These are phyloP conservation scores for Megaceryle alcyon DNA, from an alignment of 2,797 vertebrate species.

Conservation along the genomic window DNA sequence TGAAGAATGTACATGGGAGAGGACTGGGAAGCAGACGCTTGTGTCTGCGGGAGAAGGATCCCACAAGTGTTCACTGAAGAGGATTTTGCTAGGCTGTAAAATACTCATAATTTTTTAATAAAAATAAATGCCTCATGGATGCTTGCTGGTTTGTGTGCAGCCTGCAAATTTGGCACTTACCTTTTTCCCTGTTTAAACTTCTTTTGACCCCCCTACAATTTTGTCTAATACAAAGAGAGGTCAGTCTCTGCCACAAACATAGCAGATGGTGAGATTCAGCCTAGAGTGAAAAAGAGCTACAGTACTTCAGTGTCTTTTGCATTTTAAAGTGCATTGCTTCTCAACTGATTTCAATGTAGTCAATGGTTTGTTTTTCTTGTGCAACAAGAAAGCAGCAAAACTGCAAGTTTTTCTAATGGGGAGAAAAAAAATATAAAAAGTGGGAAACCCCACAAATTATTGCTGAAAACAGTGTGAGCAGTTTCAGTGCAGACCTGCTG, in stretches of 20 bases:
- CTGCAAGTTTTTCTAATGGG: background rate
- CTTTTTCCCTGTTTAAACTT: background rate
- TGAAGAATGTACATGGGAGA: background rate
- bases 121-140: background rate
- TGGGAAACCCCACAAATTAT: background rate
- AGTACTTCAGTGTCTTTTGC: background rate
- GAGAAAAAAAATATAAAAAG: background rate
- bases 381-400: background rate
- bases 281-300: background rate
- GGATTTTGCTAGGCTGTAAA: background rate
- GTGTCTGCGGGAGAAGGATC: background rate
- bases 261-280: slow-evolving; percentile 50
- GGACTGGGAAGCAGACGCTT: background rate
- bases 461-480: background rate
- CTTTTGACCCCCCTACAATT: slow-evolving; percentile 3
- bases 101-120: slow-evolving; percentile 10
- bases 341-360: background rate
- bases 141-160: background rate
- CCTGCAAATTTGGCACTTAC: background rate
- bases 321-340: background rate
- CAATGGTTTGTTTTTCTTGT: background rate
- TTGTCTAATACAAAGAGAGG: slow-evolving; percentile 7
- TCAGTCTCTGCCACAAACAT: background rate
- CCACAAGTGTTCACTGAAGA: background rate
- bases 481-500: background rate